These are phyloP conservation scores for Stegodyphus dumicola DNA, from an alignment of 1,140 invertebrate species.

Conservation along the genomic window DNA sequence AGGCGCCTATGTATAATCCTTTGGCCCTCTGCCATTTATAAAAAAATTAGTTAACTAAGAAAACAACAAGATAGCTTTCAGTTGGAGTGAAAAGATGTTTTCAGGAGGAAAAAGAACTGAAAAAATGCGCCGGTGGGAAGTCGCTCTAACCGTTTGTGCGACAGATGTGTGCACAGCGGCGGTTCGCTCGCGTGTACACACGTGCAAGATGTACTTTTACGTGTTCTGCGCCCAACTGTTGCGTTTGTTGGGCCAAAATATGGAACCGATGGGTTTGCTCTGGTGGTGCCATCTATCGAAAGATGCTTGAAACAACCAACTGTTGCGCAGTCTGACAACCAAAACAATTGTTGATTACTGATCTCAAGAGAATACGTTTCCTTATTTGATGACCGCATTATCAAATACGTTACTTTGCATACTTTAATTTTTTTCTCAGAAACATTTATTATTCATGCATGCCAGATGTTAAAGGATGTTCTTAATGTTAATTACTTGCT, in stretches of 20 bases:
- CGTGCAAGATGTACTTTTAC: slow-evolving; percentile 32
- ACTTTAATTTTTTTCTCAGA: too few species aligned
- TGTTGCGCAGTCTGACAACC: slow-evolving; percentile 8
- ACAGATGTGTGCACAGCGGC: slow-evolving; percentile 44
- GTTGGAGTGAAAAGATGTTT: not conserved
- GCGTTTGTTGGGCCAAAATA: slow-evolving; percentile 6
- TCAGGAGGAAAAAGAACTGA: not conserved
- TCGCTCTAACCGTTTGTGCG: not conserved
- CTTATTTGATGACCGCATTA: too few species aligned
- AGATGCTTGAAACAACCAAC: slow-evolving; percentile 10
- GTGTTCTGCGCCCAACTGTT: slow-evolving; percentile 25
- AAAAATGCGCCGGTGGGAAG: not conserved
- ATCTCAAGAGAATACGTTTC: too few species aligned
- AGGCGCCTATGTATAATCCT: slow-evolving; percentile 34
- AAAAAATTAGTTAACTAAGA: too few species aligned
- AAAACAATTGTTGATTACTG: too few species aligned
- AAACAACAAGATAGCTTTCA: not conserved
- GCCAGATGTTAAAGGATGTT: too few species aligned
- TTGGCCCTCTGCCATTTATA: slow-evolving; percentile 38
- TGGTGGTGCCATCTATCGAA: slow-evolving; percentile 43
- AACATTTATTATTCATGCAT: too few species aligned
- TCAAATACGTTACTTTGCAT: too few species aligned
- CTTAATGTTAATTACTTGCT: too few species aligned
- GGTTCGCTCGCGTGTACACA: slow-evolving; percentile 4
- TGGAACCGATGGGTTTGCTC: not conserved